A percentile compares a stretch with the other conserved stretches of the same genome.
Evolutionary conservation across 2,888 invertebrate species (phyloP).

Genomic region (Zaprionus bogoriensis): DNA sequence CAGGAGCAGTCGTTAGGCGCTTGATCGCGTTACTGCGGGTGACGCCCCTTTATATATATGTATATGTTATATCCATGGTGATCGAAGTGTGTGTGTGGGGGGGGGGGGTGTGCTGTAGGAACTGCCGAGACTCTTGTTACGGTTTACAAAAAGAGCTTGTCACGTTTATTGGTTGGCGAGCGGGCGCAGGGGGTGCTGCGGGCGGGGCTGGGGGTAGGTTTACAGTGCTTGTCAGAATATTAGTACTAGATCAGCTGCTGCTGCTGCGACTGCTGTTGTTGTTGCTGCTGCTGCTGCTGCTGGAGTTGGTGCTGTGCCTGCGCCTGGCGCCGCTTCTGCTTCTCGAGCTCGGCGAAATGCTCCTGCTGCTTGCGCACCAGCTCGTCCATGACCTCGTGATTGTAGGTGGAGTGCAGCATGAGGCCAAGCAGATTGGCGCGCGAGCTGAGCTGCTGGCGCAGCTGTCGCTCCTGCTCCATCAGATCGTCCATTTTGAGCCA

Average conservation of each 20-base stretch:
- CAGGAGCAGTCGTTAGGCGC: conserved; percentile 6
- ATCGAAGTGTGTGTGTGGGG: conserved; percentile 12
- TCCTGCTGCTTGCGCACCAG: conserved; percentile 83
- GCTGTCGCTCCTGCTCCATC: conserved; percentile 95
- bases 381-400: conserved; percentile 94
- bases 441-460: conserved; percentile 88
- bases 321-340: conserved; percentile 54
- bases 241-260: neutral
- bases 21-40: conserved; percentile 51
- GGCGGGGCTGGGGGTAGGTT: neutral
- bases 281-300: conserved; percentile 35
- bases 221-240: too few species aligned
- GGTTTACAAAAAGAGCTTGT: conserved; percentile 16
- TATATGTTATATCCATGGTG: conserved; percentile 41
- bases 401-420: conserved; percentile 98
- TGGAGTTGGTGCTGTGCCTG: conserved; percentile 47
- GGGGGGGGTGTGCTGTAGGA: neutral
- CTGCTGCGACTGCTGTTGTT: neutral
- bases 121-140: too few species aligned
- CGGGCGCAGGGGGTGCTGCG: neutral
- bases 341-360: conserved; percentile 69
- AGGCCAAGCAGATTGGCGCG: conserved; percentile 96
- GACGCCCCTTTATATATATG: neutral
- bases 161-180: conserved; percentile 4
- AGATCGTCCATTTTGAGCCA: conserved; percentile 97